Evolutionary conservation across 2,113 vertebrate species (phyloP).

Genomic region (Climacteris rufus): DNA sequence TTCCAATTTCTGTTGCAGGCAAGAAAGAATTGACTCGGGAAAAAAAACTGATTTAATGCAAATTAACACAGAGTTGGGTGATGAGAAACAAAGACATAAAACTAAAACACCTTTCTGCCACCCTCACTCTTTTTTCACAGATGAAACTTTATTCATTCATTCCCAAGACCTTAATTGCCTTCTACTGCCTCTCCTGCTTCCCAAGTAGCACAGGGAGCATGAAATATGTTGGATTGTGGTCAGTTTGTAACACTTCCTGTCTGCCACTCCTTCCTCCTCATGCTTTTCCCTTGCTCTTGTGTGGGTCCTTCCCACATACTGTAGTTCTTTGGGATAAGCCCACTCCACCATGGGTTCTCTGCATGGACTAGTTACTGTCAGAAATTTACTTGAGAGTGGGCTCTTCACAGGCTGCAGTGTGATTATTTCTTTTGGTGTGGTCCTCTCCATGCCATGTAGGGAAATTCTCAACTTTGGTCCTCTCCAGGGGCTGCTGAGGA

Average conservation of each 20-base stretch:
- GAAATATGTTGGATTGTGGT: not conserved
- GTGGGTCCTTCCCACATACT: not conserved
- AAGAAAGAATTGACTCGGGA: fast-evolving
- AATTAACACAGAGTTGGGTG: not conserved
- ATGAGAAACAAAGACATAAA: not conserved
- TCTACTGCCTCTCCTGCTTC: fast-evolving
- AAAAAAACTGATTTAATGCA: not conserved
- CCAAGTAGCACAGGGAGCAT: not conserved
- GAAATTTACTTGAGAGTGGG: not conserved
- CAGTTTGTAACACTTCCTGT: not conserved
- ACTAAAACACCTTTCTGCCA: not conserved
- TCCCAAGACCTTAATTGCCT: not conserved
- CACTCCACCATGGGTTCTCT: fast-evolving
- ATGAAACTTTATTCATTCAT: not conserved
- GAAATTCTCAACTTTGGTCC: not conserved
- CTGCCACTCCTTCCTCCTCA: not conserved
- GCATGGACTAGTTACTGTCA: not conserved
- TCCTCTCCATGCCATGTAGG: not conserved
- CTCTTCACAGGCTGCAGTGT: not conserved
- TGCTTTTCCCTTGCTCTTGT: not conserved
- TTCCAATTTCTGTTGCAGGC: not conserved
- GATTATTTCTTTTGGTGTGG: not conserved
- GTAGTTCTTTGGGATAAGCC: not conserved
- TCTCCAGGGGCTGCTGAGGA: not conserved
- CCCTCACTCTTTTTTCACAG: not conserved